Base-by-base conservation (phyloP, 2,113 vertebrate species). In the Addax nasomaculatus region DNA sequence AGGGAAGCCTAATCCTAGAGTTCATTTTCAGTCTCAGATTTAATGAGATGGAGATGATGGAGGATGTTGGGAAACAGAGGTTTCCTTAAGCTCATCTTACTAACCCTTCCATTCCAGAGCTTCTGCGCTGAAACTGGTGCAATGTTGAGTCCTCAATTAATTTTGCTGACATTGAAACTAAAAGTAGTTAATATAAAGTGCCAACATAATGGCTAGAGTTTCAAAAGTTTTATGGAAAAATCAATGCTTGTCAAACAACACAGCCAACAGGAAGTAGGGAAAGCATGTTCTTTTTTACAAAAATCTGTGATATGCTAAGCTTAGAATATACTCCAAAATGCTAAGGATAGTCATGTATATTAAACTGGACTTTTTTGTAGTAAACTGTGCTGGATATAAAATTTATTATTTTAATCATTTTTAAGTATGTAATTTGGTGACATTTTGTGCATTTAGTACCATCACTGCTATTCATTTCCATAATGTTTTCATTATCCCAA, bases 111-210 rank as follows among this genome's bases (percentile, higher is more conserved):
- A 92, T n/a, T 88, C 7, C 49, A 85, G 62, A 85, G 30, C 21
- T 89, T 96, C 64, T 80, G 8, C 29, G 60, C 3, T 79, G 12
- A 96, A 87, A 96, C 30, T 76, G 73, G 55, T 76, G 14, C 17
- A 81, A 64, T 39, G 25, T 16, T 89, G 89, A 90, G n/a, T 79
- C 81, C 62, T 81, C 17, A 62, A 70, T 90, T 55, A 91, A 85
- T 95, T 95, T 95, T 91, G 70, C 79, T 95, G 89, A 95, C 85
- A 39, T 58, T 45, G 64, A 73, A 96, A 96, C 55, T 58, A 96
- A 95, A 95, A 93, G 25, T 25, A 95, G 53, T 92, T 97, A 80
- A 95, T 80, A 92, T 58, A 89, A 89, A 97, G n/a, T 94, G 67
- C 91, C 11, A n/a, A 89, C 23, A 73, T 85, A 87, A 95, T 91